phyloP scores from a whole-genome alignment of 2,797 vertebrate species.

The Gallirallus australis region DNA sequence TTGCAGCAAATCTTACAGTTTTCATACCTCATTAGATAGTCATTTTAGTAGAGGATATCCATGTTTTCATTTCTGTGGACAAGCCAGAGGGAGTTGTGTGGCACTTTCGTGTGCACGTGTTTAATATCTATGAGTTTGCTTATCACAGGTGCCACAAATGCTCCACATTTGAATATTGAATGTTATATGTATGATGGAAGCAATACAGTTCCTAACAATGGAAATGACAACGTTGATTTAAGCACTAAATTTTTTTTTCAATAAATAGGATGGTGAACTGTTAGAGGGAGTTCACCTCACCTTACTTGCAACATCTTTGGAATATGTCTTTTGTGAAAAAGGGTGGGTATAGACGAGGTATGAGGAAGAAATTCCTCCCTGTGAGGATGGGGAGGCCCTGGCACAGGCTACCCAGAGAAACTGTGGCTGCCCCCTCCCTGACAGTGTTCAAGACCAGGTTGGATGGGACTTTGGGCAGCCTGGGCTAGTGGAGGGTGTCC shows the following conservation, averaged over 20 bases:
- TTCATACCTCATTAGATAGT: not conserved
- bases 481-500: not conserved
- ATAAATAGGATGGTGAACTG: not conserved
- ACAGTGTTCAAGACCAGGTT: not conserved
- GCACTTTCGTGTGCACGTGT: not conserved
- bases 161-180: not conserved
- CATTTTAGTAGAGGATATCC: not conserved
- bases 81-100: not conserved
- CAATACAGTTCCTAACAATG: not conserved
- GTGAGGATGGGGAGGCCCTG: not conserved
- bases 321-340: not conserved
- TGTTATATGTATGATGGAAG: not conserved
- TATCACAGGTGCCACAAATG: not conserved
- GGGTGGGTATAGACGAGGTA: not conserved
- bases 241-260: not conserved
- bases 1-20: not conserved
- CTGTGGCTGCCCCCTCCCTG: not conserved
- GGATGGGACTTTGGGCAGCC: not conserved
- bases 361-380: not conserved
- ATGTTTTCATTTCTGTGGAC: not conserved
- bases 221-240: not conserved
- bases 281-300: not conserved
- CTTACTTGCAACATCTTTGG: not conserved
- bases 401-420: not conserved
- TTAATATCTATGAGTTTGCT: not conserved